These are phyloP conservation scores for Microctonus brassicae DNA, from an alignment of 2,888 invertebrate genomes.

Conservation along the genomic window DNA sequence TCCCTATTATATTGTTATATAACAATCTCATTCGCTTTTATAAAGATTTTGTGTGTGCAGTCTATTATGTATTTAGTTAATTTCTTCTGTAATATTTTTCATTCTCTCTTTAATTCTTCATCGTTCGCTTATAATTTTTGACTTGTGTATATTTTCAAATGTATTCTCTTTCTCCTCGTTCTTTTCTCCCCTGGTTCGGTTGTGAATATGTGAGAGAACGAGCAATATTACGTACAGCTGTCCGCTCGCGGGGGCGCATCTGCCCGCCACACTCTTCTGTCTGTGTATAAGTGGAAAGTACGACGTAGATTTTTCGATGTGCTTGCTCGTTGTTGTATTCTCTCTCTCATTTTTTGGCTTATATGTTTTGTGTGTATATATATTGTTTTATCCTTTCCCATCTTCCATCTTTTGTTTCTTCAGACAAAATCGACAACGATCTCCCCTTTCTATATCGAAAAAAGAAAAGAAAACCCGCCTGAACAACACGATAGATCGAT, in stretches of 20 bases:
- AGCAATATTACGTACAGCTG: slow-evolving; percentile 60
- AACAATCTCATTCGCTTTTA: background rate
- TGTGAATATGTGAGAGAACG: slow-evolving; percentile 41
- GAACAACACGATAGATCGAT: slow-evolving; percentile 17
- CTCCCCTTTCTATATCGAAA: slow-evolving; percentile 6
- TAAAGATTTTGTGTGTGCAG: background rate
- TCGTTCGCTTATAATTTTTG: background rate
- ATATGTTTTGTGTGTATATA: background rate
- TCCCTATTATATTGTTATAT: background rate
- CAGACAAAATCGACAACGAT: slow-evolving; percentile 19
- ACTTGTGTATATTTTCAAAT: slow-evolving; percentile 12
- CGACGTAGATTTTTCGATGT: slow-evolving; percentile 38
- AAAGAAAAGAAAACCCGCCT: background rate
- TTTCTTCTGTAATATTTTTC: background rate
- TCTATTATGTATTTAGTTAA: slow-evolving; percentile 2
- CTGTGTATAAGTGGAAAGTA: slow-evolving; percentile 28
- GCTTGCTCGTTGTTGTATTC: background rate
- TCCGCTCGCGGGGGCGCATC: slow-evolving; percentile 63
- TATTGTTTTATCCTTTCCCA: background rate
- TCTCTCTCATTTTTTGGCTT: background rate
- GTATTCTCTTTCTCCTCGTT: slow-evolving; percentile 4
- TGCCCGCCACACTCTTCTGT: slow-evolving; percentile 48
- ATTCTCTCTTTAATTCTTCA: no score
- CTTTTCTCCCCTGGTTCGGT: background rate
- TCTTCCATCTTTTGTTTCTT: background rate